A percentile compares a stretch with the other conserved stretches of the same genome.
Evolutionary conservation across 2,888 invertebrate genomes (phyloP).

Genomic region (Andrena bicolor): DNA sequence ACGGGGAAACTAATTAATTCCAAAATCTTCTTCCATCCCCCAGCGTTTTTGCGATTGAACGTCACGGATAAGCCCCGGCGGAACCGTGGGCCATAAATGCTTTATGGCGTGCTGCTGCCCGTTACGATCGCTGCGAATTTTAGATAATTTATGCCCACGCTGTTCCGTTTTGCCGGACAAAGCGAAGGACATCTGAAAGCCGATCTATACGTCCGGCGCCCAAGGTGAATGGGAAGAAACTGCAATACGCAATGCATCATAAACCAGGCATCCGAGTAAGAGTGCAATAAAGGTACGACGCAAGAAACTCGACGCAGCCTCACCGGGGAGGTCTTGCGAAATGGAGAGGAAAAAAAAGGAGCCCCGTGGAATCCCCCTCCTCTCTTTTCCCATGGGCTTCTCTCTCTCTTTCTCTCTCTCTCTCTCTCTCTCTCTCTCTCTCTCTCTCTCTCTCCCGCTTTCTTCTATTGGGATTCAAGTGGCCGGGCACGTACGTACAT

Average conservation of each 20-base stretch:
- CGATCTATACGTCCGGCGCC: slow-evolving; percentile 39
- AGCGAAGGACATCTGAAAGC: slow-evolving; percentile 36
- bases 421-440: not conserved
- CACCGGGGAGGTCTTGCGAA: slow-evolving; percentile 50
- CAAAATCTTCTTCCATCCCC: not conserved
- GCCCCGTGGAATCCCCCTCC: not conserved
- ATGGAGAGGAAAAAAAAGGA: slow-evolving; percentile 20
- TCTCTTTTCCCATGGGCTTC: not conserved
- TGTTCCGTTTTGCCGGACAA: slow-evolving; percentile 28
- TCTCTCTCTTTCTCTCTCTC: not conserved
- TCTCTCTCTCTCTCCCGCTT: not conserved
- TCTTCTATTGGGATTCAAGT: slow-evolving; percentile 52
- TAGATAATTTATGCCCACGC: slow-evolving; percentile 13
- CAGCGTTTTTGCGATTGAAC: not conserved
- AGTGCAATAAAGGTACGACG: slow-evolving; percentile 41
- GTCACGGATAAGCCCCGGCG: not conserved
- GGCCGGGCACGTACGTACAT: slow-evolving; percentile 33
- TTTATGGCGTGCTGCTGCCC: not conserved
- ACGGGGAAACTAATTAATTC: not conserved
- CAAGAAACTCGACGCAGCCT: slow-evolving; percentile 7
- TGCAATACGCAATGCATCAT: slow-evolving; percentile 59
- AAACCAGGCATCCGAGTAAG: slow-evolving; percentile 46
- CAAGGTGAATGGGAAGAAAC: slow-evolving; percentile 52
- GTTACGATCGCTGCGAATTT: slow-evolving; percentile 22
- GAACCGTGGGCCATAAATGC: not conserved